phyloP scores from a whole-genome alignment of 2,113 vertebrate genomes.

The Ctenomys sociabilis region DNA sequence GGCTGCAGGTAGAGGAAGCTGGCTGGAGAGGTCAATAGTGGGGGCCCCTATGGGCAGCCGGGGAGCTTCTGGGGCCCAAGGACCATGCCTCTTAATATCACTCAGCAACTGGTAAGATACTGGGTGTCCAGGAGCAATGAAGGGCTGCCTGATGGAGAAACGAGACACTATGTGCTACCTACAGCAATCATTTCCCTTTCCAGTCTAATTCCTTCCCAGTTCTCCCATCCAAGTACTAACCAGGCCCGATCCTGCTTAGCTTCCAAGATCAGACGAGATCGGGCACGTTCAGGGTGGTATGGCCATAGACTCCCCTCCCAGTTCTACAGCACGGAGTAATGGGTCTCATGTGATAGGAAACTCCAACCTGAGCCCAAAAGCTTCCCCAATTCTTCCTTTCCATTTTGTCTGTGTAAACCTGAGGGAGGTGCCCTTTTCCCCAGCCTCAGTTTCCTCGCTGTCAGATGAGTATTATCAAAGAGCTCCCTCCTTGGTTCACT shows the following conservation, averaged over 20 bases:
- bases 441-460: neutral
- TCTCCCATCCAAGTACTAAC: no score
- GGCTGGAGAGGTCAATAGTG: no score
- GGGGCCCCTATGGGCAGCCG: neutral
- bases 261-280: no score
- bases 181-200: neutral
- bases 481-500: neutral
- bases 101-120: neutral
- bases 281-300: no score
- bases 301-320: no score
- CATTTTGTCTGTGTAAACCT: rapidly evolving
- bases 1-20: neutral
- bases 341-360: neutral
- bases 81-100: neutral
- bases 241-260: no score
- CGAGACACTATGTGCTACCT: neutral
- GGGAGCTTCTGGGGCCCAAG: neutral
- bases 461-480: neutral
- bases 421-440: neutral
- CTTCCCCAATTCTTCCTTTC: neutral
- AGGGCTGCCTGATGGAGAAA: neutral
- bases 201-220: neutral
- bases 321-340: neutral
- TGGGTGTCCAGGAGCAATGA: neutral
- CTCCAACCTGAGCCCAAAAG: neutral